Evolutionary conservation across 1,140 invertebrate genomes (phyloP), one percentile per base, ranked within the genome.

Genomic region (Drosophila pandora): DNA sequence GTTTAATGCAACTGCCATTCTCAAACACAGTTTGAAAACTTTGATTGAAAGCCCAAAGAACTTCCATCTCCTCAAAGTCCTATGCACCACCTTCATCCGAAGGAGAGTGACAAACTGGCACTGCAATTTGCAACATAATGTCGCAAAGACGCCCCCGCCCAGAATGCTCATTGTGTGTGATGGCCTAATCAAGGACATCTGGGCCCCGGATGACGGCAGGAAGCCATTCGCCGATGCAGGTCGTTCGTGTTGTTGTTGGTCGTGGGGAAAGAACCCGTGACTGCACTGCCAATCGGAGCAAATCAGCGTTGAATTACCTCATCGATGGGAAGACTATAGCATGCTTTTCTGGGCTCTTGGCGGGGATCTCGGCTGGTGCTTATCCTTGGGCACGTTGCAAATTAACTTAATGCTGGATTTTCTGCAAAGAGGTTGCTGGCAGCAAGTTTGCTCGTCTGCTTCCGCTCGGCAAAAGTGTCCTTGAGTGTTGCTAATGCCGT

Each of bases 341-440:
- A 37, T 45, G 22, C 47, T 76, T 53, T 68, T 56, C 57, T 57
- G 22, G 50, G 48, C 12, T 54, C 43, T 52, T 41, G 32, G 47
- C 22, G 9, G 25, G 12, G 41, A 37, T 48, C 37, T 32, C 21
- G 22, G 41, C 12, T 59, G 17, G 17, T 17, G 23, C 49, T 49
- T 55, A 49, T 45, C 55, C 49, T 65, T 52, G 52, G 62, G 78
- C 82, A 78, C 82, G 82, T 87, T 87, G 82, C 82, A 85, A 85
- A 85, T 85, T 85, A 85, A 85, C 82, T 85, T 85, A 85, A 85
- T 85, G 82, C 57, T 54, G 69, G 59, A 78, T 87, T 75, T 77
- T 68, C 70, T 12, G 23, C 2, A 25, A 47, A n/a, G 43, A 23
- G 32, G 25, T 32, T 21, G 55, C 6, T 12, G 43, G 17, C 17